These are phyloP conservation scores for Aspiorhynchus laticeps DNA, from an alignment of 2,113 vertebrate species.

Conservation along the genomic window DNA sequence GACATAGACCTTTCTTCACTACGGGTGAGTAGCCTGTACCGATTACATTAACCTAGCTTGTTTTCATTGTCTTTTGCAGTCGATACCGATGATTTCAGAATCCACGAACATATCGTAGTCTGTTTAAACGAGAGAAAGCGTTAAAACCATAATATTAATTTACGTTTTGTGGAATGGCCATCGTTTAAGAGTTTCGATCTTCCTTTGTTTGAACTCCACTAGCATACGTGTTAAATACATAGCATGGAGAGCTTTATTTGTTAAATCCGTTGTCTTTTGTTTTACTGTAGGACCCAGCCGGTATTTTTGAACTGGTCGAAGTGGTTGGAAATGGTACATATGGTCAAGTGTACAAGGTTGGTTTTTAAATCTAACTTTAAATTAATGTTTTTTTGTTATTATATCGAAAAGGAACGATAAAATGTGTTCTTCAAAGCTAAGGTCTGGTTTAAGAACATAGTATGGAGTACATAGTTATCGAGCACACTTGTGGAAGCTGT, in stretches of 20 bases:
- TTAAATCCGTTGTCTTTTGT: not conserved
- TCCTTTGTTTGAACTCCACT: not conserved
- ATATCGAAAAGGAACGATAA: not conserved
- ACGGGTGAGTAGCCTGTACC: not conserved
- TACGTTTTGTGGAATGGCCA: not conserved
- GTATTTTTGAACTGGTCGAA: not conserved
- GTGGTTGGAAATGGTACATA: not conserved
- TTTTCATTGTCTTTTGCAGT: not conserved
- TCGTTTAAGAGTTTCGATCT: not conserved
- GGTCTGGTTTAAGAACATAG: not conserved
- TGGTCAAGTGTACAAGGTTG: not conserved
- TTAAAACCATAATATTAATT: not conserved
- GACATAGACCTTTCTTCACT: not conserved
- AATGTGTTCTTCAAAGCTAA: not conserved
- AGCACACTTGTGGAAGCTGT: no score
- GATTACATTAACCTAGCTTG: not conserved
- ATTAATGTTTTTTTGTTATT: not conserved
- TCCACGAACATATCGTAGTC: not conserved
- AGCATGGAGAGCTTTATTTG: not conserved
- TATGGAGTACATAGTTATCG: no score
- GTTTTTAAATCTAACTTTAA: not conserved
- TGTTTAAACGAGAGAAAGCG: not conserved
- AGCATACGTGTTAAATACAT: not conserved
- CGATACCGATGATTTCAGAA: not conserved
- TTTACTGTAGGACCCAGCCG: not conserved